Base-by-base conservation (phyloP, 1,140 invertebrate species). In the Anthonomus grandis region DNA sequence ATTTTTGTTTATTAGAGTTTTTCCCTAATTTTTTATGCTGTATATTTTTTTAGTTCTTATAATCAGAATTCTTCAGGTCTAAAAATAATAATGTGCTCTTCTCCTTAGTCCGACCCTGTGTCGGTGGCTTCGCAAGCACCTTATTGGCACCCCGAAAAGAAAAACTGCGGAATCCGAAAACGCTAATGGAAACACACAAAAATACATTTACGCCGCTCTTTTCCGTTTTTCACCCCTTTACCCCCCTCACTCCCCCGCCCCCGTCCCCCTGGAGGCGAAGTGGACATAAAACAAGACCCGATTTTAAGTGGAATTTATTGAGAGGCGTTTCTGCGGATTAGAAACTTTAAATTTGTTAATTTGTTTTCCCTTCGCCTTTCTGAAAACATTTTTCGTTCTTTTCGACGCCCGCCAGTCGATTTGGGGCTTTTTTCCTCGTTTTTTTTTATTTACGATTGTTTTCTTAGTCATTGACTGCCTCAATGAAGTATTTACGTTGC, bases 221-320 rank as follows among this genome's bases (percentile, higher is more conserved):
- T 44, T 10, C 15, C 10, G 13, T 48, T 34, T 31, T n/a, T n/a
- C n/a, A n/a, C n/a, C n/a, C n/a, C n/a, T n/a, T n/a, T n/a, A n/a
- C n/a, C n/a, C n/a, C n/a, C n/a, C n/a, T n/a, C n/a, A n/a, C n/a
- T n/a, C n/a, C n/a, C n/a, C n/a, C n/a, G n/a, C n/a, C n/a, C n/a
- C 17, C 23, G 10, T 17, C 15, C 18, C 3, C 38, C 17, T 34
- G 39, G 51, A 53, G 52, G 52, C 52, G 38, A 46, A 45, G 42
- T 34, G 52, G 52, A 55, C 52, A 55, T 55, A 55, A 55, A 55
- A 46, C 52, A 46, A 22, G 42, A 12, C 36, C 39, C 52, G 52
- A 45, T 46, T 55, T 55, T 55, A 55, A 55, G 52, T 55, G 52
- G 52, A 53, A 53, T 53, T 53, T 53, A 53, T 53, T 25, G 50